Percentiles rank a stretch among this genome's conserved stretches.
These are phyloP conservation scores for Nycteola revayana DNA, from an alignment of 2,888 invertebrate species.

Conservation along the genomic window DNA sequence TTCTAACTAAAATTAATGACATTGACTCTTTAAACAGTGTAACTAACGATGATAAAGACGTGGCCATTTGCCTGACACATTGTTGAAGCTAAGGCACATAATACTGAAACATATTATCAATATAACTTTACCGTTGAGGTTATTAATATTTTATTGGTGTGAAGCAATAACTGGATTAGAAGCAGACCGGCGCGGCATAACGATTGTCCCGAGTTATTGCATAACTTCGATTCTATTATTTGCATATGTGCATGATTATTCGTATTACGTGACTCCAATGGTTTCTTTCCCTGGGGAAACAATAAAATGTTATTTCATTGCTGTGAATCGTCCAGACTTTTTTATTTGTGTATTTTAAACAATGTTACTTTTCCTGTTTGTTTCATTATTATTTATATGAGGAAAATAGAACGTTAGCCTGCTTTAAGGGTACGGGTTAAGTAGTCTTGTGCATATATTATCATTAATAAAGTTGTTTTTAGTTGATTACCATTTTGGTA, in stretches of 20 bases:
- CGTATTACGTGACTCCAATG: slow-evolving; percentile 37
- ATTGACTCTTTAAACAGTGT: no score
- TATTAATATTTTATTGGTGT: slow-evolving; percentile 15
- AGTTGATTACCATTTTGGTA: slow-evolving; percentile 14
- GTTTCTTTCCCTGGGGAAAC: slow-evolving; percentile 33
- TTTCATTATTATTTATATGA: slow-evolving; percentile 2
- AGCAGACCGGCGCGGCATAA: slow-evolving; percentile 11
- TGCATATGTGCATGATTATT: slow-evolving; percentile 49
- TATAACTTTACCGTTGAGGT: slow-evolving; percentile 4
- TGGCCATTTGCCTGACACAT: no score
- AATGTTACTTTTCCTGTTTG: slow-evolving; percentile 6
- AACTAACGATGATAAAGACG: no score
- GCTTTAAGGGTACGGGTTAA: slow-evolving; percentile 3
- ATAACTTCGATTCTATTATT: slow-evolving; percentile 42
- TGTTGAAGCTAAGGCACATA: no score
- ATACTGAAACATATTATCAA: no score
- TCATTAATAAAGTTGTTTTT: slow-evolving; percentile 37
- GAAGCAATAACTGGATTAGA: slow-evolving; percentile 21
- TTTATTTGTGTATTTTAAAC: no score
- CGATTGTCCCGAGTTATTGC: slow-evolving; percentile 37
- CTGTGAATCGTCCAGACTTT: no score
- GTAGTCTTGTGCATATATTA: slow-evolving; percentile 26
- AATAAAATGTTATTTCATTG: slow-evolving; percentile 18
- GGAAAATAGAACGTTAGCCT: slow-evolving; percentile 6
- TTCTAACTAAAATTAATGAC: no score